Evolutionary conservation across 2,888 invertebrate species (phyloP).

Genomic region (Resseliella maxima): DNA sequence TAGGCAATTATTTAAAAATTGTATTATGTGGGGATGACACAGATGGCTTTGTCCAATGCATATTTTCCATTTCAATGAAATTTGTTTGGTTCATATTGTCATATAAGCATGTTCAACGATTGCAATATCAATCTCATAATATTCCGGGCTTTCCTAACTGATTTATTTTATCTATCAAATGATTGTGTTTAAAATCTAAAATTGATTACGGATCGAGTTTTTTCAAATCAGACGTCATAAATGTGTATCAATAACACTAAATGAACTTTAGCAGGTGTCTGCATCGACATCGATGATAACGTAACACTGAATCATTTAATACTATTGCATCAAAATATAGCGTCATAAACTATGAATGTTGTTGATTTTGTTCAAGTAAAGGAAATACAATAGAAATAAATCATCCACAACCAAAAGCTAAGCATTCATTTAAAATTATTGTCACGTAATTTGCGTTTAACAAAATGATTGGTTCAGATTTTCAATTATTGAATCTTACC

Average conservation of each 20-base stretch:
- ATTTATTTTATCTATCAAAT: no score
- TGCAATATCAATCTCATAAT: neutral
- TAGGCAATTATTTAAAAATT: neutral
- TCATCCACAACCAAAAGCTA: neutral
- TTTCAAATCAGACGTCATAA: no score
- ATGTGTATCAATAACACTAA: no score
- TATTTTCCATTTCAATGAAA: neutral
- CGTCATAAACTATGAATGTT: no score
- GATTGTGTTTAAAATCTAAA: no score
- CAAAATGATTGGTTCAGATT: neutral
- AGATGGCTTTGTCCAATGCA: neutral
- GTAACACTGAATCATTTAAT: no score
- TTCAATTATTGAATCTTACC: neutral
- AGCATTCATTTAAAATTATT: neutral
- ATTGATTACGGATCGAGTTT: no score
- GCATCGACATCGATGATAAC: no score
- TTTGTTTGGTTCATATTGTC: neutral
- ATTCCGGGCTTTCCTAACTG: no score
- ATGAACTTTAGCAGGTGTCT: no score
- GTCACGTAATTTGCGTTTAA: neutral
- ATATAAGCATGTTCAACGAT: neutral
- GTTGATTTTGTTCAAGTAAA: neutral
- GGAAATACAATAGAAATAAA: slow-evolving; percentile 38
- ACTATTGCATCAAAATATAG: no score
- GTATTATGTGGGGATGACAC: neutral